phyloP scores from a whole-genome alignment of 2,113 vertebrate species.

The Poicephalus gulielmi region DNA sequence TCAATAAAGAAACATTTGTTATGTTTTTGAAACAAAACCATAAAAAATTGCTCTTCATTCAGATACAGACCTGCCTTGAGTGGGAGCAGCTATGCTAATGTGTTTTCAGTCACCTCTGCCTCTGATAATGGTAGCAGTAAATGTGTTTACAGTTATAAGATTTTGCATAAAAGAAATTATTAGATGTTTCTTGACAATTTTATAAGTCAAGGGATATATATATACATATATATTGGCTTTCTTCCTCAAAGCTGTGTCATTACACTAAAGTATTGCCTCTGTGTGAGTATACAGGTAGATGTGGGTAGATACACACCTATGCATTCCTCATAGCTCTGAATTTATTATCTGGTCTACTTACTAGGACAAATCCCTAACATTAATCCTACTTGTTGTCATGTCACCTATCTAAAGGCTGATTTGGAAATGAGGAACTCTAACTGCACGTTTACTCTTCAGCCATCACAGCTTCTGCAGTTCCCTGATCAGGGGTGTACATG shows the following conservation, averaged over 20 bases:
- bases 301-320: neutral
- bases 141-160: neutral
- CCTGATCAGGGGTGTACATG: accelerated
- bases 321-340: neutral
- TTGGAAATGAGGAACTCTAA: neutral
- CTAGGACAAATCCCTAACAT: neutral
- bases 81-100: neutral
- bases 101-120: neutral
- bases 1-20: constrained; percentile 74
- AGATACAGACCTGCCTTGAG: neutral
- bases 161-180: neutral
- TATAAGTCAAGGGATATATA: neutral
- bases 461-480: neutral
- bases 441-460: neutral
- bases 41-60: neutral
- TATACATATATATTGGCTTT: neutral
- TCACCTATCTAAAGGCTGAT: neutral
- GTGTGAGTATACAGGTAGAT: neutral
- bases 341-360: neutral
- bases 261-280: neutral
- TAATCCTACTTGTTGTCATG: neutral
- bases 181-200: neutral
- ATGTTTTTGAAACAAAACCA: constrained; percentile 25
- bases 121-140: neutral
- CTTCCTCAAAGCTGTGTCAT: neutral